Base-by-base conservation (phyloP, 2,888 invertebrate species). In the Brachynemurus nebulosus region DNA sequence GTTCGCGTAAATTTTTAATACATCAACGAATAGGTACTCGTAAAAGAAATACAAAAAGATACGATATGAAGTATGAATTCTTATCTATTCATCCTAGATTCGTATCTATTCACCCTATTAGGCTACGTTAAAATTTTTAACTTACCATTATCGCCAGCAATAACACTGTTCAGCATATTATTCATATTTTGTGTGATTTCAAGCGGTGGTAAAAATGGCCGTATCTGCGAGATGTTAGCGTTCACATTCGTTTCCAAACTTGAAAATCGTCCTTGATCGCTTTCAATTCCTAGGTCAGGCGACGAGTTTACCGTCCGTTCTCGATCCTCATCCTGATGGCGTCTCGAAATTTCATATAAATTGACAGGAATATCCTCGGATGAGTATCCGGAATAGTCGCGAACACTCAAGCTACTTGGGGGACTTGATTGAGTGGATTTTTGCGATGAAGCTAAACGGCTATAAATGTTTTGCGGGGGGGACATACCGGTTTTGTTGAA, bases 221-320 rank as follows among this genome's bases (percentile, higher is more conserved):
- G 58, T 11, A 44, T 46, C 18, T 20, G n/a, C 5, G 35, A 35
- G 3, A 42, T 55, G 25, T 66, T 59, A 36, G 68, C 58, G 23
- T 62, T 66, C 27, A 69, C 68, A 51, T 70, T 70, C 48, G 72
- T 71, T 66, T 82, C 71, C 54, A 80, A 57, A 60, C 78, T 72
- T 48, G 79, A 72, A 42, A 78, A 65, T 48, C 78, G 65, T 53
- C 70, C 74, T 30, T 72, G 74, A 59, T 89, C 89, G 55, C 88
- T 89, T 59, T 89, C 89, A 50, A 90, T 89, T n/a, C 89, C 89
- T 55, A 88, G 73, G 64, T 90, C 90, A 0, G 90, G 89, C 0
- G 89, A 89, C 1, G 80, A 69, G 52, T 69, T 74, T 9, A 66
- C 65, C 7, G 65, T 60, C 14, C 65, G 50, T 25, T 63, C 63